These are phyloP conservation scores for Acridotheres tristis DNA, from an alignment of 2,797 vertebrate species.

Conservation along the genomic window DNA sequence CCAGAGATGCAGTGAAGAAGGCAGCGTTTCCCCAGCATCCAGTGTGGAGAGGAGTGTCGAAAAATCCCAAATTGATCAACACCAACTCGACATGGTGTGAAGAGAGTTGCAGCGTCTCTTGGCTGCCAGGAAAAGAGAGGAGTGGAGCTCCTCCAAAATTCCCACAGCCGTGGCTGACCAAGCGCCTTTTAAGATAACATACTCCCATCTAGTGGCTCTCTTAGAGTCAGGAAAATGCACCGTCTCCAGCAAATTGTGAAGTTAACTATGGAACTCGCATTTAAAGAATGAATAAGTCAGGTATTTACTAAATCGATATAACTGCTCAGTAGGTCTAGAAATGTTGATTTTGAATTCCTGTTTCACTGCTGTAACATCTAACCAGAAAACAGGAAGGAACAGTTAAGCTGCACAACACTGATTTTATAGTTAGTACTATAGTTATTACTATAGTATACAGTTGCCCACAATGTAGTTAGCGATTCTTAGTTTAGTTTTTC, in stretches of 20 bases:
- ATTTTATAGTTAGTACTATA: background rate
- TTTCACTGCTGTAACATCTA: background rate
- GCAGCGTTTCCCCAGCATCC: background rate
- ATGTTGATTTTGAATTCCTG: background rate
- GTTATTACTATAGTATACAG: background rate
- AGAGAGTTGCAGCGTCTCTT: background rate
- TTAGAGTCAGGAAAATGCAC: background rate
- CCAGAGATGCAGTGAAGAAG: background rate
- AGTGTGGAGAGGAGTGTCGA: accelerated
- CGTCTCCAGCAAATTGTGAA: background rate
- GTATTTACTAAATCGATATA: background rate
- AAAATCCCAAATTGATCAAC: background rate
- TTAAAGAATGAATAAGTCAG: background rate
- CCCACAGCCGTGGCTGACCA: background rate
- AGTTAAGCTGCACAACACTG: background rate
- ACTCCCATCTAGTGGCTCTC: constrained; percentile 59
- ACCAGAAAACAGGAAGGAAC: background rate
- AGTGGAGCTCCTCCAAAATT: background rate
- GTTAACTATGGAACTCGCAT: background rate
- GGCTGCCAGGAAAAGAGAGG: background rate
- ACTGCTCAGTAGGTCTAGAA: background rate
- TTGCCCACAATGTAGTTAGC: background rate
- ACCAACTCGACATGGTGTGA: accelerated
- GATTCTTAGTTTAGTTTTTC: background rate
- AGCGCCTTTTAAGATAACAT: background rate